Evolutionary conservation across 2,797 vertebrate species (phyloP).

Genomic region (Oreochromis mossambicus): DNA sequence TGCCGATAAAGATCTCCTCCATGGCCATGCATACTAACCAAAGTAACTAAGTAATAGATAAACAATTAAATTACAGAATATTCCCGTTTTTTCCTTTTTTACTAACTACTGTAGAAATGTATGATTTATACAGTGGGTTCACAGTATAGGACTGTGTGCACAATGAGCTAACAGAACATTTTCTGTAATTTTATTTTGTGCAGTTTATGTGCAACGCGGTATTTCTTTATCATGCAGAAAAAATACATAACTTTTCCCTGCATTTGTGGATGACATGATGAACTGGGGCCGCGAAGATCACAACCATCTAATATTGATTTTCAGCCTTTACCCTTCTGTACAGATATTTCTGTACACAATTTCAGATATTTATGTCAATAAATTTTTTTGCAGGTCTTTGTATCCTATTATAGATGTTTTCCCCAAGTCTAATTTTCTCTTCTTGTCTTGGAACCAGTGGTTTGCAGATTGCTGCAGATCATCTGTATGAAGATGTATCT

Average conservation of each 20-base stretch:
- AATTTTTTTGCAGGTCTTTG: not conserved
- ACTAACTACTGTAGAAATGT: not conserved
- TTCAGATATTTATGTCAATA: not conserved
- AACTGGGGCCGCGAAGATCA: not conserved
- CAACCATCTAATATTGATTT: not conserved
- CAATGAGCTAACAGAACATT: not conserved
- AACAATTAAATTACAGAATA: not conserved
- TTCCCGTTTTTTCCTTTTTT: not conserved
- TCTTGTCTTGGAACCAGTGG: not conserved
- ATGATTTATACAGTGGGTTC: not conserved
- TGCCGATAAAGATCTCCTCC: not conserved
- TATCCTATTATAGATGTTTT: not conserved
- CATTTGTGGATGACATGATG: not conserved
- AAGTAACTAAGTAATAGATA: not conserved
- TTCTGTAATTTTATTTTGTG: not conserved
- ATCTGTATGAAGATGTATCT: not conserved
- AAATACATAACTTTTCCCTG: accelerated
- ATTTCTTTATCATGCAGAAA: not conserved
- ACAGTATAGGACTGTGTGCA: not conserved
- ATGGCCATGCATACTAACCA: not conserved
- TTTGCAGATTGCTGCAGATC: not conserved
- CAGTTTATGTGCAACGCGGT: not conserved
- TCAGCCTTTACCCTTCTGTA: not conserved
- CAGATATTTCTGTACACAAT: not conserved
- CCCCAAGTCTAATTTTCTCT: not conserved